phyloP scores from a whole-genome alignment of 2,113 vertebrate species.

The Scytalopus superciliaris region DNA sequence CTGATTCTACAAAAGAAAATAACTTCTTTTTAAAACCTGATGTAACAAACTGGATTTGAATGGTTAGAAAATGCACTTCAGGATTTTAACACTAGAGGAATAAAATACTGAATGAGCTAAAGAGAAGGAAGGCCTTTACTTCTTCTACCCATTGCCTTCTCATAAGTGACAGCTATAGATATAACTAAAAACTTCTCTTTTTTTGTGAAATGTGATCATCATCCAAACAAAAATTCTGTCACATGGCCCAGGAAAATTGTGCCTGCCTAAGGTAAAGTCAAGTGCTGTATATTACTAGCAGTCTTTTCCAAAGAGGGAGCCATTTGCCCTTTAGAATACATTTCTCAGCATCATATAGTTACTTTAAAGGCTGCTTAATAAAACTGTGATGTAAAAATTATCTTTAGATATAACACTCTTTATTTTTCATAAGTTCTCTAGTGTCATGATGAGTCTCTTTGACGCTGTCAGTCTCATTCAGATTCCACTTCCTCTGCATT shows the following conservation, averaged over 20 bases:
- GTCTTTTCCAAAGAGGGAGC: neutral
- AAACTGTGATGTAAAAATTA: neutral
- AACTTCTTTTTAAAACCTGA: neutral
- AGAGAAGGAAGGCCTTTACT: neutral
- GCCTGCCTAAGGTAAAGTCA: neutral
- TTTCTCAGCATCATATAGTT: neutral
- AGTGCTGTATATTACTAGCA: too few species aligned
- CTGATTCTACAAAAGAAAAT: neutral
- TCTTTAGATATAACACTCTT: neutral
- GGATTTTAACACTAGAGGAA: neutral
- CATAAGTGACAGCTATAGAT: neutral
- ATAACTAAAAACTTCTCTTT: rapidly evolving
- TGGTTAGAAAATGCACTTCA: neutral
- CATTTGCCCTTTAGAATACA: neutral
- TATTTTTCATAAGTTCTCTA: neutral
- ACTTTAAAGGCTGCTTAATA: neutral
- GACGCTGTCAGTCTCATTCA: neutral
- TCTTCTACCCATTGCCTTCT: neutral
- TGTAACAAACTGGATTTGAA: neutral
- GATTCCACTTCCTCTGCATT: neutral
- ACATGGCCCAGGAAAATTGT: neutral
- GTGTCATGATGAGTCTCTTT: neutral
- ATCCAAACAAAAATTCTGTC: neutral
- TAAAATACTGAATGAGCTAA: neutral
- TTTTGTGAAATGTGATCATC: neutral